Base-by-base conservation (phyloP, 2,797 vertebrate species). In the Gouania willdenowi region DNA sequence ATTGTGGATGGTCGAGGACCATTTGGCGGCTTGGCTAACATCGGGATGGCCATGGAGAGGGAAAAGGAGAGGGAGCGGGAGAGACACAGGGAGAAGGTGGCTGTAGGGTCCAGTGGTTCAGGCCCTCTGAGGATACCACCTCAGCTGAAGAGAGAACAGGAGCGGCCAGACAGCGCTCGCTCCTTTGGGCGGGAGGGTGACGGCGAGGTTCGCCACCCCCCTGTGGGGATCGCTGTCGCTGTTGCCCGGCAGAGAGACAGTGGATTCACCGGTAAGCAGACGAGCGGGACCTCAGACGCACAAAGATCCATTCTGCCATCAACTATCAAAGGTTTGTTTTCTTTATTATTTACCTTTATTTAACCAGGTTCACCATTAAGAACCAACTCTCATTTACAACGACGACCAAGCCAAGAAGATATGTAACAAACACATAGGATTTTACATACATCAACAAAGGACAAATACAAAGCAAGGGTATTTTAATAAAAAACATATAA, bases 191-290 rank as follows among this genome's bases (percentile, higher is more conserved):
- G 94, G 0, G 96, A 98, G 75, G 93, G 89, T 0, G 96, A 97
- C 46, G 91, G 91, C 0, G 96, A 98, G 74, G 94, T 97, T 22
- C 88, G 95, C 5, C 94, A 99, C 61, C 92, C 95, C 1, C 96
- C 96, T 0, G 96, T 99, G 0, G 95, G 96, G 54, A 99, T 99
- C 0, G 96, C 96, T 0, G 95, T 99, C 29, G 96, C 95, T 0
- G 96, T 99, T 59, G 96, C 96, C n/a, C 84, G 95, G 6, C 96
- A 98, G 79, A 92, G 93, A 66, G 94, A 98, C 89, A 94, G 85
- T 21, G 67, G 67, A 22, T 76, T 67, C 64, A 73, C 58, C 13
- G 82, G 73, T 38, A 97, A 95, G 57, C 85, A 88, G 39, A 87
- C 74, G 8, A 71, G 89, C 0, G 88, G 86, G 14, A 69, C 90